A percentile compares a stretch with the other conserved stretches of the same genome.
Conservation (phyloP, 2,113 vertebrate genomes). For the Scolopax mira region DNA sequence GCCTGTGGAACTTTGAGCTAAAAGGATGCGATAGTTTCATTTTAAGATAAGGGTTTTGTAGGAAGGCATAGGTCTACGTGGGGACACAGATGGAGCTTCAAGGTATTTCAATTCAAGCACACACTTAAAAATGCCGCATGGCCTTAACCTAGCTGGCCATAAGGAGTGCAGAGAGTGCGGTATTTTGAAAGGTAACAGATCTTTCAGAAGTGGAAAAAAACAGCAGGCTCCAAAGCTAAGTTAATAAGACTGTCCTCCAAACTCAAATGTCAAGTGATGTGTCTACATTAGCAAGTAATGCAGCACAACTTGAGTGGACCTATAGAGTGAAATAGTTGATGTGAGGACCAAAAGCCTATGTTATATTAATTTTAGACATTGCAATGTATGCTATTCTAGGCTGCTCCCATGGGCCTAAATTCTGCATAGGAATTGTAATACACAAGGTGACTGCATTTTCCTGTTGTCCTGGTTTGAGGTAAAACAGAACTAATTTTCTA, state of each 20-base stretch:
- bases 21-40: neutral
- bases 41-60: neutral
- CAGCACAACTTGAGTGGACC: neutral
- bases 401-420: neutral
- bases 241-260: neutral
- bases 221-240: neutral
- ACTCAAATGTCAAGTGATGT: neutral
- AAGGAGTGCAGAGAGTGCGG: rapidly evolving
- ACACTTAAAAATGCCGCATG: neutral
- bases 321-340: neutral
- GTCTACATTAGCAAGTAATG: neutral
- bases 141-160: neutral
- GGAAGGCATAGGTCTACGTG: neutral
- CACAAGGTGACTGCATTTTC: neutral
- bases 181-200: neutral
- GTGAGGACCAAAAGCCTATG: neutral
- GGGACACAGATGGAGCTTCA: neutral
- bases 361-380: neutral
- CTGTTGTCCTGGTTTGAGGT: too few relatives aligned
- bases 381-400: neutral
- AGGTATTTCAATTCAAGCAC: neutral
- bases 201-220: neutral
- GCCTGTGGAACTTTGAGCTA: neutral
- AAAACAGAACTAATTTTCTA: too few relatives aligned
- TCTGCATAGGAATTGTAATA: neutral